Percentiles rank a stretch among this genome's conserved stretches.
phyloP scores from a whole-genome alignment of 2,797 vertebrate genomes.

The Neosalanx taihuensis region DNA sequence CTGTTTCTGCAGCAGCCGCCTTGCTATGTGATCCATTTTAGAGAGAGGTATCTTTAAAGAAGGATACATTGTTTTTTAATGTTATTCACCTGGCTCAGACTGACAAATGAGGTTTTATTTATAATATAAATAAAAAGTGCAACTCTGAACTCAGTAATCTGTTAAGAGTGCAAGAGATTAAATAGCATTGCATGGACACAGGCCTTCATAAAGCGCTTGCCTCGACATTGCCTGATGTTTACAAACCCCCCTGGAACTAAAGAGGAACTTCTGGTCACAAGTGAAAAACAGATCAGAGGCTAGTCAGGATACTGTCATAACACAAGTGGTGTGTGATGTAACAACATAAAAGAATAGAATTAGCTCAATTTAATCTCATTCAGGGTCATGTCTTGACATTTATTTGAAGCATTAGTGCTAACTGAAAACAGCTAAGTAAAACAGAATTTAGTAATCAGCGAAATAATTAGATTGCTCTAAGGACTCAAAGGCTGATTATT shows the following conservation, averaged over 20 bases:
- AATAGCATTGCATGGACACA: not conserved
- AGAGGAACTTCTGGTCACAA: not conserved
- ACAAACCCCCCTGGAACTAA: too few species aligned
- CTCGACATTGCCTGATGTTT: not conserved
- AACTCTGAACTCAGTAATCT: constrained; percentile 41
- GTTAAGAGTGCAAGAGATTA: constrained; percentile 10
- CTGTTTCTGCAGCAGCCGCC: not conserved
- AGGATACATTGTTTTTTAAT: constrained; percentile 58
- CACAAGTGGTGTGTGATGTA: not conserved
- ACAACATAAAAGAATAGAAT: not conserved
- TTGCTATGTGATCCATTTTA: constrained; percentile 41
- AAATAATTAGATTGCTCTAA: constrained; percentile 28
- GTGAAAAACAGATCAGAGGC: not conserved
- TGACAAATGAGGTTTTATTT: constrained; percentile 37
- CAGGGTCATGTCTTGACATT: constrained; percentile 12
- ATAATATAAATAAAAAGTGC: constrained; percentile 30
- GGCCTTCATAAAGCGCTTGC: not conserved
- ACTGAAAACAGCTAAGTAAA: not conserved
- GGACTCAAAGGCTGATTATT: constrained; percentile 50
- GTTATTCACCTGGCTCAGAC: constrained; percentile 56
- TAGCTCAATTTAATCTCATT: constrained; percentile 23
- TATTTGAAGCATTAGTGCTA: constrained; percentile 7
- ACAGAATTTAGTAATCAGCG: constrained; percentile 25
- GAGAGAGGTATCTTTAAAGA: constrained; percentile 49
- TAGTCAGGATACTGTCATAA: not conserved